Evolutionary conservation across 1,140 invertebrate species (phyloP).

Genomic region (Latrodectus geometricus): DNA sequence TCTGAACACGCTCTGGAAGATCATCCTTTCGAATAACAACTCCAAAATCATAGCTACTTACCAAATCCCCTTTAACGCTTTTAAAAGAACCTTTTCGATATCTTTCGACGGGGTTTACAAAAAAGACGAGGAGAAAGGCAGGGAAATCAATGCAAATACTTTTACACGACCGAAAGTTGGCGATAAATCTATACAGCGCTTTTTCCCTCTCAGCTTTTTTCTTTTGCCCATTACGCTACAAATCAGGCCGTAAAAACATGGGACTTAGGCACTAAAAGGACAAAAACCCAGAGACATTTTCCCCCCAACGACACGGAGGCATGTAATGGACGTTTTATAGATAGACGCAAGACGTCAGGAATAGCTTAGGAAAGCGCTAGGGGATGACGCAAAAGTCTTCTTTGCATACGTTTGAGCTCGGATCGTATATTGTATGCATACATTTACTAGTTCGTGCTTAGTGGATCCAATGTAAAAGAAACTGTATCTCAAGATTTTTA

Average conservation of each 20-base stretch:
- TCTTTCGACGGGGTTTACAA: background rate
- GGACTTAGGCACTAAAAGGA: constrained; percentile 46
- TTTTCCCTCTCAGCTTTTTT: background rate
- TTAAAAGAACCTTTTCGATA: constrained; percentile 9
- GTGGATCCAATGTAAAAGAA: background rate
- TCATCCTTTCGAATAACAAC: constrained; percentile 12
- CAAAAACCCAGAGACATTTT: background rate
- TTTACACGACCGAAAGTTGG: constrained; percentile 18
- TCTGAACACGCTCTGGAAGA: background rate
- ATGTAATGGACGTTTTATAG: constrained; percentile 52
- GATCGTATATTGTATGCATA: constrained; percentile 41
- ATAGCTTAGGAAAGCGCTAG: background rate
- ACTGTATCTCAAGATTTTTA: background rate
- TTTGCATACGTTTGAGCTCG: constrained; percentile 28
- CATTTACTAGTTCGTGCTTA: constrained; percentile 3
- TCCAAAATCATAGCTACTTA: constrained; percentile 14
- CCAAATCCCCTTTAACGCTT: constrained; percentile 26
- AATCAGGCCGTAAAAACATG: constrained; percentile 46
- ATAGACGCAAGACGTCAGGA: background rate
- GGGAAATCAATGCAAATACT: constrained; percentile 56
- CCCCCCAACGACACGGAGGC: background rate
- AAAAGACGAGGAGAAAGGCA: background rate
- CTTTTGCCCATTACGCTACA: constrained; percentile 30
- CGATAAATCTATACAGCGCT: constrained; percentile 39
- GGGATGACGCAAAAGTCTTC: constrained; percentile 2